Percentiles rank a stretch among this genome's conserved stretches.
Evolutionary conservation across 2,888 invertebrate genomes (phyloP).

Genomic region (Agrochola circellaris): DNA sequence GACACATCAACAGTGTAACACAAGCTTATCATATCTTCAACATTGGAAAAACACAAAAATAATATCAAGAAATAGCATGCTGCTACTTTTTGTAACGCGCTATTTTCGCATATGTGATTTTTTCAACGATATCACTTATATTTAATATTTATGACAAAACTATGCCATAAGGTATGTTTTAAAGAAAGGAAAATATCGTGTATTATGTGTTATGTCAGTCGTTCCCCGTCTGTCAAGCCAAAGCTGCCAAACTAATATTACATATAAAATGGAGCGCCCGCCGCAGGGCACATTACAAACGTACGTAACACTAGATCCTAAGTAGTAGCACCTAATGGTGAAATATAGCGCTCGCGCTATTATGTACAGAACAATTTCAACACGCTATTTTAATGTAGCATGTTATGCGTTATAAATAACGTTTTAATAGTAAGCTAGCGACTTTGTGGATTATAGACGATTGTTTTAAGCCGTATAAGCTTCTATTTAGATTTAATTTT

Average conservation of each 20-base stretch:
- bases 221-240: constrained; percentile 58
- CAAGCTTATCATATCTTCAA: neutral
- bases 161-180: neutral
- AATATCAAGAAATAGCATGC: constrained; percentile 7
- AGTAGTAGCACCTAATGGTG: constrained; percentile 89
- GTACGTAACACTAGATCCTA: constrained; percentile 78
- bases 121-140: neutral
- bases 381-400: constrained; percentile 9
- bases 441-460: constrained; percentile 71
- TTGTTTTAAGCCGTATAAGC: constrained; percentile 64
- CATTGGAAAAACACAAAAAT: neutral
- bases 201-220: constrained; percentile 12
- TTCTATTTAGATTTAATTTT: constrained; percentile 27
- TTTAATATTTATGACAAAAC: neutral
- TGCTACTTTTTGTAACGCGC: constrained; percentile 16
- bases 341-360: constrained; percentile 72
- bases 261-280: constrained; percentile 61
- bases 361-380: constrained; percentile 65
- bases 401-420: neutral
- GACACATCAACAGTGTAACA: constrained; percentile 3
- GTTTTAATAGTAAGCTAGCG: constrained; percentile 38
- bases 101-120: neutral
- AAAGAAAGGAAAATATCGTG: neutral
- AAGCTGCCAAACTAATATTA: constrained; percentile 74
- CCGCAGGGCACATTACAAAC: constrained; percentile 56